Conservation (phyloP, 2,888 invertebrate species). For the Himalopsyche japonica region DNA sequence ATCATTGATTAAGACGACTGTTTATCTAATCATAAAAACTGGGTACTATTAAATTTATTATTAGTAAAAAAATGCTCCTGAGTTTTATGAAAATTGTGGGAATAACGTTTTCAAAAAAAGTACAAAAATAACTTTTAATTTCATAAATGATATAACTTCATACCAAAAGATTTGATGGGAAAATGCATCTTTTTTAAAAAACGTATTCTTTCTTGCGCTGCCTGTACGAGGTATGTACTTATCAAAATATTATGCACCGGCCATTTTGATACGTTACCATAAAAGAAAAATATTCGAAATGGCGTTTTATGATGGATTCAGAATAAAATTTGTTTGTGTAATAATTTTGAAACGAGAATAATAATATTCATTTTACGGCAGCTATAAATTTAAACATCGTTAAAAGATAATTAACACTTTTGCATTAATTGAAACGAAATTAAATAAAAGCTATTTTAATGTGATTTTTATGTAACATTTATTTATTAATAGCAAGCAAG, state of each 20-base stretch:
- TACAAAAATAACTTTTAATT: too few species aligned
- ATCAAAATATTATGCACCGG: not conserved
- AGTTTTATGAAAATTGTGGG: too few species aligned
- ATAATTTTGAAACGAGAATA: not conserved
- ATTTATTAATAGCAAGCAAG: not conserved
- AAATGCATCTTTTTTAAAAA: too few species aligned
- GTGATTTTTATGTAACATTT: not conserved
- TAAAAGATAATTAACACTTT: not conserved
- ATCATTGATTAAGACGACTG: too few species aligned
- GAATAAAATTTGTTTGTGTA: not conserved
- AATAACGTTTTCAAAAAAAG: too few species aligned
- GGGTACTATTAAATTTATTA: too few species aligned
- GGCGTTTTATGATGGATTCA: not conserved
- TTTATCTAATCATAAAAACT: too few species aligned
- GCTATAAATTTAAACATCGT: not conserved
- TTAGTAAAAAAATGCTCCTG: too few species aligned
- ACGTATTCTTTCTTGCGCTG: not conserved
- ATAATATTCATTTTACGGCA: not conserved
- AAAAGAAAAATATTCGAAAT: conserved; percentile 9
- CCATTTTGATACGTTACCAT: not conserved
- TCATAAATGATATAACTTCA: too few species aligned
- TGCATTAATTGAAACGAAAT: not conserved
- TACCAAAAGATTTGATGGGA: too few species aligned
- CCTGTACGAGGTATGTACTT: not conserved
- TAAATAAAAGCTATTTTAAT: not conserved